Evolutionary conservation across 2,888 invertebrate species (phyloP).

Genomic region (Athripsodes cinereus): DNA sequence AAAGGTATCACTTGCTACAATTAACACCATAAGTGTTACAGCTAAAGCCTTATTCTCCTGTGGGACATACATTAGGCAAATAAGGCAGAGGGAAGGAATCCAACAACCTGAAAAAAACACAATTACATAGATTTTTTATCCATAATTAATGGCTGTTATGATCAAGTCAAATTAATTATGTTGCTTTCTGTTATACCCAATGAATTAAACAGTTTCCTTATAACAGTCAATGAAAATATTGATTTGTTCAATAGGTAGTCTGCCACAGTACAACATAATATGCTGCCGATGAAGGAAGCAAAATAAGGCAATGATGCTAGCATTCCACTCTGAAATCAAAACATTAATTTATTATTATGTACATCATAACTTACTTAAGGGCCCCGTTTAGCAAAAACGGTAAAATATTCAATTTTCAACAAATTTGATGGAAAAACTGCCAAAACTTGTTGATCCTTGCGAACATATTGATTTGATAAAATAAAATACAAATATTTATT

Average conservation of each 20-base stretch:
- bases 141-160: no score
- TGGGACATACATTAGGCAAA: constrained; percentile 11
- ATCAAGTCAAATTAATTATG: no score
- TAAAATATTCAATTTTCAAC: no score
- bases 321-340: constrained; percentile 53
- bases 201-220: constrained; percentile 14
- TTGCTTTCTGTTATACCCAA: no score
- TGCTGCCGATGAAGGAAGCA: constrained; percentile 57
- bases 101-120: constrained; percentile 17
- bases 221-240: constrained; percentile 3
- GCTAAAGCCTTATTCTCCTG: constrained; percentile 6
- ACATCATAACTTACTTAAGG: no score
- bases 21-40: constrained; percentile 10
- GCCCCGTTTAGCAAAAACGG: no score
- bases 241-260: constrained; percentile 14
- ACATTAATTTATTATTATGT: no score
- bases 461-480: no score
- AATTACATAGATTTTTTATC: no score
- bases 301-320: constrained; percentile 68
- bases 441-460: no score
- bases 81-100: constrained; percentile 7
- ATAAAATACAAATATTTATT: no score
- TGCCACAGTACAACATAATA: constrained; percentile 5
- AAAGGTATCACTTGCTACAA: constrained; percentile 8
- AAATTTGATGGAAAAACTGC: no score